A percentile compares a stretch with the other conserved stretches of the same genome.
Evolutionary conservation across 2,113 vertebrate genomes (phyloP).

Genomic region (Taurulus bubalis): DNA sequence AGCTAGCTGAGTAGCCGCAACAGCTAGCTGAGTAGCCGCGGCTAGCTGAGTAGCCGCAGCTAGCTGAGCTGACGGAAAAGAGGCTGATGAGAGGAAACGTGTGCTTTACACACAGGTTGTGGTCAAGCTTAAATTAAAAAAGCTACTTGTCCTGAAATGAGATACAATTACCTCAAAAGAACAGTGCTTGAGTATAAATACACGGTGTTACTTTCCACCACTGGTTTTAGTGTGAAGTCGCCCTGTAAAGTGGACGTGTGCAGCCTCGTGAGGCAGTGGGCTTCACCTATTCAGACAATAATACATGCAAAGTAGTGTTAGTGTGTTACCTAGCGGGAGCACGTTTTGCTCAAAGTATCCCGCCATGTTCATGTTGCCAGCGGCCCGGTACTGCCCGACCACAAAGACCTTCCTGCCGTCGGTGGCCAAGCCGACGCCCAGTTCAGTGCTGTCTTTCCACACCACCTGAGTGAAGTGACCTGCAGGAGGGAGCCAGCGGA

Average conservation of each 20-base stretch:
- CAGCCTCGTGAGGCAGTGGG: not conserved
- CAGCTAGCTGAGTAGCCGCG: too few species aligned
- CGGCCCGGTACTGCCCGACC: constrained; percentile 77
- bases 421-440: constrained; percentile 73
- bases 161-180: not conserved
- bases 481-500: constrained; percentile 29
- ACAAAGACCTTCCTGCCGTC: constrained; percentile 57
- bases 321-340: constrained; percentile 54
- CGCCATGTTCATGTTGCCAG: constrained; percentile 64
- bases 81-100: not conserved
- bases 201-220: not conserved
- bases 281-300: not conserved
- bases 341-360: constrained; percentile 72
- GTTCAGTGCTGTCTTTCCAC: constrained; percentile 72
- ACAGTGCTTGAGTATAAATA: not conserved
- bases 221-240: not conserved
- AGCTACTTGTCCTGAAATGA: not conserved
- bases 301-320: not conserved
- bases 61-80: not conserved
- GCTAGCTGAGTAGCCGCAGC: too few species aligned
- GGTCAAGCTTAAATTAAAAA: too few species aligned
- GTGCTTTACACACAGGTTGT: not conserved
- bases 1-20: too few species aligned
- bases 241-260: not conserved
- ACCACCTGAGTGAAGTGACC: constrained; percentile 84